Evolutionary conservation across 2,797 vertebrate species (phyloP).

Genomic region (Calcarius lapponicus): DNA sequence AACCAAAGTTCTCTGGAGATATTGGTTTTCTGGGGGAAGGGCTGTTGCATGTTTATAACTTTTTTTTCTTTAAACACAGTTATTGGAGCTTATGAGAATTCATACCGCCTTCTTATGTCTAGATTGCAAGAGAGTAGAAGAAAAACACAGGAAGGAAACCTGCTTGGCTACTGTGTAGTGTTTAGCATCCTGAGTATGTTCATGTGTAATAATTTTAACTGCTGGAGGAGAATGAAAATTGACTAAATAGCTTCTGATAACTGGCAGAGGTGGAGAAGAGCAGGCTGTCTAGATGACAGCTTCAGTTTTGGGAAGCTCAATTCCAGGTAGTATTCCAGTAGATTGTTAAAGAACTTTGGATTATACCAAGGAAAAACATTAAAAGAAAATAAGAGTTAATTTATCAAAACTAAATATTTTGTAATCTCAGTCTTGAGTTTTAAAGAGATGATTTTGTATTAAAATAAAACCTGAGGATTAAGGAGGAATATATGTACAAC

Average conservation of each 20-base stretch:
- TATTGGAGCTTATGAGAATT: not conserved
- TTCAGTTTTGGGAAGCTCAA: not conserved
- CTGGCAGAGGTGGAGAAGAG: not conserved
- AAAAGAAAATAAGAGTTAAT: not conserved
- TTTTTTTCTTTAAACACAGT: not conserved
- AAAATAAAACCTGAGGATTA: conserved; percentile 28
- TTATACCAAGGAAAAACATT: not conserved
- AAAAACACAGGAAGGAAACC: not conserved
- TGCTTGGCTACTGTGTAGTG: not conserved
- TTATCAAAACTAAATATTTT: not conserved
- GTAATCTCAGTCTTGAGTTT: not conserved
- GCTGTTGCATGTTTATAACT: fast-evolving
- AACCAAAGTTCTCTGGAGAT: not conserved
- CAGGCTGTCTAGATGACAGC: too few species aligned
- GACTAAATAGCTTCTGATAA: not conserved
- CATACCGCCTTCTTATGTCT: not conserved
- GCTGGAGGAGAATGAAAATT: not conserved
- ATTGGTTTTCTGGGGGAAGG: not conserved
- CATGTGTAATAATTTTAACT: not conserved
- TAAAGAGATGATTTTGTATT: not conserved
- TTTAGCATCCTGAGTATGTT: not conserved
- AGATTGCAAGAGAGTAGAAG: not conserved
- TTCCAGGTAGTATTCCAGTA: not conserved
- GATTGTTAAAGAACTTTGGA: not conserved
- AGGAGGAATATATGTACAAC: conserved; percentile 23